A percentile compares a stretch with the other conserved stretches of the same genome.
Conservation (phyloP, 2,888 invertebrate genomes). For the Crematogaster levior region DNA sequence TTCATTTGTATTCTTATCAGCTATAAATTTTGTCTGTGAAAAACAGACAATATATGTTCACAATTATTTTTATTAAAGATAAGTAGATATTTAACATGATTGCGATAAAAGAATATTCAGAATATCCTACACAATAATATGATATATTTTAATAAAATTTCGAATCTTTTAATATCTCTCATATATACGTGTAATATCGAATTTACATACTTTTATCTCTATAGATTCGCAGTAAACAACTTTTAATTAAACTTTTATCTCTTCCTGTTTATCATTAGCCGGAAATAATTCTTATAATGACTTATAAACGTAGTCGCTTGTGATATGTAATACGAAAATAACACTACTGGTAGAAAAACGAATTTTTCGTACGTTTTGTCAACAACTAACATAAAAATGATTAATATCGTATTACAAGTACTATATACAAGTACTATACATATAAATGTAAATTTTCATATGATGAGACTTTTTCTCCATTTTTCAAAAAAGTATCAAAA, state of each 20-base stretch:
- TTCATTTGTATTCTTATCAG: not conserved
- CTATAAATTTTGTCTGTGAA: not conserved
- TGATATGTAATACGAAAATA: not conserved
- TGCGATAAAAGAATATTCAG: not conserved
- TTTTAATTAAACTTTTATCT: slow-evolving; percentile 21
- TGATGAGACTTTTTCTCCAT: not conserved
- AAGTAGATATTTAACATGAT: not conserved
- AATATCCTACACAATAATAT: not conserved
- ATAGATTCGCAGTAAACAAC: not conserved
- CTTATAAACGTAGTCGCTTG: not conserved
- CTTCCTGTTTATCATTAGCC: not conserved
- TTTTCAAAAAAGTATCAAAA: not conserved
- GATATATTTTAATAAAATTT: not conserved
- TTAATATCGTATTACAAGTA: not conserved
- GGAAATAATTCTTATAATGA: slow-evolving; percentile 8
- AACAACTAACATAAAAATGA: not conserved
- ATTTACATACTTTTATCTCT: not conserved
- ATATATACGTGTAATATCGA: not conserved
- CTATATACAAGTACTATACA: too few species aligned
- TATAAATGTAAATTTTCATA: not conserved
- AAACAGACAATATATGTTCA: not conserved
- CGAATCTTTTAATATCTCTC: not conserved
- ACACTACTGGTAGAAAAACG: not conserved
- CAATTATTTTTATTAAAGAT: not conserved
- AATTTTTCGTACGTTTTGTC: not conserved